Evolutionary conservation across 2,113 vertebrate species (phyloP), one percentile per base, ranked within the genome.

Genomic region (Brachyhypopomus occidentalis): DNA sequence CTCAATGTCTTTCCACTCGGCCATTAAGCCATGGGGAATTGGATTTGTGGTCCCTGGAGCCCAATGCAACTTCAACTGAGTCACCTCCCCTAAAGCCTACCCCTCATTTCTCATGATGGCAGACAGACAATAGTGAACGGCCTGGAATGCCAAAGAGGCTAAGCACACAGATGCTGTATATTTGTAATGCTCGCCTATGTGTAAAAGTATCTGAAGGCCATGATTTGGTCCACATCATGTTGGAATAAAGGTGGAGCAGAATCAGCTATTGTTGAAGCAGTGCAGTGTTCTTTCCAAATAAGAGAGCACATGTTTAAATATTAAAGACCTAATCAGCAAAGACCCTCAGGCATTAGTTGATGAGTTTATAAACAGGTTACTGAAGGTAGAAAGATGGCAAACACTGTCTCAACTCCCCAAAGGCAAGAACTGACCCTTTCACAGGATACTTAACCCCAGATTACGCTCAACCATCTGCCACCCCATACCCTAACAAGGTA

Each of bases 11-110:
- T 27, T 30, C 52, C 79, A 52, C 34, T 72, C 36, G 0, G 67
- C 77, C 67, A 79, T 79, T 79, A 79, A 34, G 67, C 66, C 77
- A 72, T 48, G 67, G 77, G 70, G 59, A 66, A 75, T 67, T 48
- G 52, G 79, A 75, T 81, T 30, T 58, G 72, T 52, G 45, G 45
- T 52, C 45, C 45, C 45, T 11, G 12, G 45, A 52, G 45, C 45
- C 45, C 45, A 52, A 14, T 52, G 52, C 62, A 38, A 52, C 67
- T 58, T 81, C 34, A 52, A 69, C 22, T 41, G 38, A 25, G 41
- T 70, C 30, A 69, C 62, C 38, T 58, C 12, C 7, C 38, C 66
- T 78, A 70, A 22, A 41, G 12, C 52, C 52, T 59, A 17, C 27
- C 30, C 58, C 55, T 36, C 72, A 45, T 81, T 81, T 41, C n/a